Conservation (phyloP, 53 echinoderm and acorn worm genomes). For the Henricia sp. region DNA sequence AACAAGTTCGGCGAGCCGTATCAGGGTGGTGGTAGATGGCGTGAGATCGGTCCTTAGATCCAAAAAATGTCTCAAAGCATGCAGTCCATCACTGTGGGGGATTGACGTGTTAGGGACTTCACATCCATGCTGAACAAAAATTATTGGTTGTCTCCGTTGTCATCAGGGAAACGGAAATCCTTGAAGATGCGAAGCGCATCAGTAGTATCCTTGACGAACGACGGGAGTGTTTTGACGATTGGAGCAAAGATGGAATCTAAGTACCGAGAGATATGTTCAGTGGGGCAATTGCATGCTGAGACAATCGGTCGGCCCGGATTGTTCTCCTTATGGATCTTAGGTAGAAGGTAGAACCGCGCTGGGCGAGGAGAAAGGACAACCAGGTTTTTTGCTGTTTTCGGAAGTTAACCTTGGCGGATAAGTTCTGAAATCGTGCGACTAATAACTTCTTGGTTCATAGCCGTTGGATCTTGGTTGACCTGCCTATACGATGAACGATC, state of each 20-base stretch:
- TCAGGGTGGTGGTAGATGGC: conserved; percentile 11
- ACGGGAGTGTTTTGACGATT: conserved; percentile 20
- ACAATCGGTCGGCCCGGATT: conserved; percentile 44
- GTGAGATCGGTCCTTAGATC: background rate
- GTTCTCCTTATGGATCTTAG: conserved; percentile 29
- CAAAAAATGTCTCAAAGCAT: background rate
- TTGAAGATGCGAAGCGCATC: background rate
- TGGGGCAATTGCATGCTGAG: conserved; percentile 41
- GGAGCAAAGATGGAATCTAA: conserved; percentile 20
- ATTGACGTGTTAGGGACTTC: conserved; percentile 26
- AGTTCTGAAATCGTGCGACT: background rate
- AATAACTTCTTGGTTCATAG: background rate
- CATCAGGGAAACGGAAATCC: too few species aligned
- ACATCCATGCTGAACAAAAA: conserved; percentile 31
- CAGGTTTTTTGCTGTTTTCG: conserved; percentile 3
- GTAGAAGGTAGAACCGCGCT: conserved; percentile 10
- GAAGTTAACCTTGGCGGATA: background rate
- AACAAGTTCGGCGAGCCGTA: conserved; percentile 33
- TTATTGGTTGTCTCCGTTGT: too few species aligned
- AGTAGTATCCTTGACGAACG: conserved; percentile 31
- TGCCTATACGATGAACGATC: background rate
- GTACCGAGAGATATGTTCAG: conserved; percentile 23
- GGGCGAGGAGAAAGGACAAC: background rate
- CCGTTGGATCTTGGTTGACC: conserved; percentile 12
- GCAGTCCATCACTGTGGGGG: conserved; percentile 10